Evolutionary conservation across 2,888 invertebrate genomes (phyloP).

Genomic region (Frankliniella fusca): DNA sequence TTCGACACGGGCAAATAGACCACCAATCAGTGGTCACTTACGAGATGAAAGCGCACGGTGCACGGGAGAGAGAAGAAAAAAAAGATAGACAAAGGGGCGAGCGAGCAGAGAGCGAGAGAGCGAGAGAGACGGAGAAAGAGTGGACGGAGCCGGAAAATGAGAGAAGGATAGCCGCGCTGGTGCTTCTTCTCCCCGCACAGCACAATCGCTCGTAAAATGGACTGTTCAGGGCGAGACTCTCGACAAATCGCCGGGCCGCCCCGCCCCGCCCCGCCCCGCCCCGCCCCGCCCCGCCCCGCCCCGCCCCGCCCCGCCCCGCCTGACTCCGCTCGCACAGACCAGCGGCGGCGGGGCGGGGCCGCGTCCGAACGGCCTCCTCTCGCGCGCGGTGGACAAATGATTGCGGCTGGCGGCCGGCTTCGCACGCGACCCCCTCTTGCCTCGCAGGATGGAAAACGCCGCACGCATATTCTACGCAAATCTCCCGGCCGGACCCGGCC

Average conservation of each 20-base stretch:
- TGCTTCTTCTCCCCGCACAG: background rate
- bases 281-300: background rate
- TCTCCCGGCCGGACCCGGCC: background rate
- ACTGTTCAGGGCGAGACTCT: slow-evolving; percentile 13
- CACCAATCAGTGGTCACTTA: no score
- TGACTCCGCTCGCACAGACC: background rate
- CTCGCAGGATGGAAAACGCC: background rate
- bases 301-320: background rate
- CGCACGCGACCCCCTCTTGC: background rate
- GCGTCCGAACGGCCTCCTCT: background rate
- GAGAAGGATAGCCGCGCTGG: background rate
- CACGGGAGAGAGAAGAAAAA: no score
- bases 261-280: background rate
- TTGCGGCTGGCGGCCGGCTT: background rate
- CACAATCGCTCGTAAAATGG: slow-evolving; percentile 17
- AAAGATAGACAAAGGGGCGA: no score
- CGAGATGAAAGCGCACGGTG: no score
- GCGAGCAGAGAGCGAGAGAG: background rate
- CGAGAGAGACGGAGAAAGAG: background rate
- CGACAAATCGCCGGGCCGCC: slow-evolving; percentile 1
- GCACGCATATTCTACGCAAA: background rate
- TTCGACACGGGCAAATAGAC: no score
- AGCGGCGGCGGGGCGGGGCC: background rate
- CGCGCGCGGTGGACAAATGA: background rate
- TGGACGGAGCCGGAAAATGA: background rate